Percentiles rank a stretch among this genome's conserved stretches.
phyloP scores from a whole-genome alignment of 2,888 invertebrate genomes.

The Oscheius sp. region DNA sequence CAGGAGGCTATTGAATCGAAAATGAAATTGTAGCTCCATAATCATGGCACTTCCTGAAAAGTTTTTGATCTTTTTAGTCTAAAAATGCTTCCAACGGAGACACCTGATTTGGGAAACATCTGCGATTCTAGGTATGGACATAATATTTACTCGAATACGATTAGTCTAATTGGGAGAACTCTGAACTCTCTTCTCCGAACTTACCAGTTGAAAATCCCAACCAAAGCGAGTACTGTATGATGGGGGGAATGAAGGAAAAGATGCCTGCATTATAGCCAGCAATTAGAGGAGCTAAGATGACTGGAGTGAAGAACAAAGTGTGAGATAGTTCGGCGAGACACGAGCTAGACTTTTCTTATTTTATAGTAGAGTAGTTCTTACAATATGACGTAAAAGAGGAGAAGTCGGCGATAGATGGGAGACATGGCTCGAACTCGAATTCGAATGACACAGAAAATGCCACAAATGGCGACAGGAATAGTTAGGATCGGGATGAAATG shows the following conservation, averaged over 20 bases:
- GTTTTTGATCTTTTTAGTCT: not conserved
- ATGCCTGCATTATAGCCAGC: slow-evolving; percentile 5
- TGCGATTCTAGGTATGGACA: too few relatives aligned
- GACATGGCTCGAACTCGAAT: not conserved
- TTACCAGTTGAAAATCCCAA: slow-evolving; percentile 8
- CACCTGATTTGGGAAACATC: not conserved
- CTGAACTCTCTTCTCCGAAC: not conserved
- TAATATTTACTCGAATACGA: too few relatives aligned
- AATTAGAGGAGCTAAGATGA: slow-evolving; percentile 11
- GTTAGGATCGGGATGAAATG: not conserved
- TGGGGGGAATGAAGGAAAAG: not conserved
- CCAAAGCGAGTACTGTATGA: slow-evolving; percentile 4
- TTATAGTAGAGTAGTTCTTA: not conserved
- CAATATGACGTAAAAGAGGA: slow-evolving; percentile 13
- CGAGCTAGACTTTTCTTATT: not conserved
- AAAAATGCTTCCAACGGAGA: not conserved
- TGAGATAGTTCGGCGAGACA: not conserved
- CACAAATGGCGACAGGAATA: not conserved
- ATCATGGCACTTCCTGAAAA: slow-evolving; percentile 8
- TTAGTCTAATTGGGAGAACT: too few relatives aligned
- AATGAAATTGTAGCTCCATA: slow-evolving; percentile 18
- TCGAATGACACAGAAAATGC: not conserved
- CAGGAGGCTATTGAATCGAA: slow-evolving; percentile 12
- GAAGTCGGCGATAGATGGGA: not conserved
- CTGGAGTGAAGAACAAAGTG: slow-evolving; percentile 11